These are phyloP conservation scores for Echinops telfairi DNA, from an alignment of 2,113 vertebrate species.

Conservation along the genomic window DNA sequence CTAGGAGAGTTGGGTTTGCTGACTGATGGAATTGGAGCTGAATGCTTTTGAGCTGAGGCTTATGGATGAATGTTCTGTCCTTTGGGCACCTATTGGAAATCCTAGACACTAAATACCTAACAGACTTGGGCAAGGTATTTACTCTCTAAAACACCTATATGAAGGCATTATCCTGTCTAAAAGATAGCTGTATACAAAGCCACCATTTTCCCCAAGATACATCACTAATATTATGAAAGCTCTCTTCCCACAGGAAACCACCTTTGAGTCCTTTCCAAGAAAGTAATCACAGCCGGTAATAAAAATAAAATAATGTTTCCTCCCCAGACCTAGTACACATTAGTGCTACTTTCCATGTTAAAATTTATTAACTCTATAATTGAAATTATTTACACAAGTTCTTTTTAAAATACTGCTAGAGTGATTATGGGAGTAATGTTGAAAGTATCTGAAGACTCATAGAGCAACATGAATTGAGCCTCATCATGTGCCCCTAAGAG, in stretches of 20 bases:
- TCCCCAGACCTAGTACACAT: background rate
- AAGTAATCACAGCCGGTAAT: background rate
- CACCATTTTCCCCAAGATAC: background rate
- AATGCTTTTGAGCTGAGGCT: too few relatives aligned
- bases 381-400: background rate
- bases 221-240: background rate
- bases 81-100: too few relatives aligned
- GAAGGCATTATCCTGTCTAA: background rate
- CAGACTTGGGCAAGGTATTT: slow-evolving; percentile 18
- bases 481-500: background rate
- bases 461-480: background rate
- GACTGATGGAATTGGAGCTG: too few relatives aligned
- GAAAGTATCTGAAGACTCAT: slow-evolving; percentile 6
- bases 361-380: slow-evolving; percentile 19
- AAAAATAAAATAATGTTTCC: slow-evolving; percentile 12
- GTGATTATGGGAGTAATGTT: background rate
- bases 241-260: background rate
- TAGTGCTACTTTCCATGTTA: background rate
- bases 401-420: background rate
- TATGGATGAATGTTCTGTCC: too few relatives aligned
- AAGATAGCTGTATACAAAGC: background rate
- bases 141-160: slow-evolving; percentile 20
- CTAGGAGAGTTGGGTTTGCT: too few relatives aligned
- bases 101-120: background rate
- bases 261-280: background rate